Evolutionary conservation across 2,113 vertebrate genomes (phyloP), one percentile per base, ranked within the genome.

Genomic region (Larimichthys polyactis): DNA sequence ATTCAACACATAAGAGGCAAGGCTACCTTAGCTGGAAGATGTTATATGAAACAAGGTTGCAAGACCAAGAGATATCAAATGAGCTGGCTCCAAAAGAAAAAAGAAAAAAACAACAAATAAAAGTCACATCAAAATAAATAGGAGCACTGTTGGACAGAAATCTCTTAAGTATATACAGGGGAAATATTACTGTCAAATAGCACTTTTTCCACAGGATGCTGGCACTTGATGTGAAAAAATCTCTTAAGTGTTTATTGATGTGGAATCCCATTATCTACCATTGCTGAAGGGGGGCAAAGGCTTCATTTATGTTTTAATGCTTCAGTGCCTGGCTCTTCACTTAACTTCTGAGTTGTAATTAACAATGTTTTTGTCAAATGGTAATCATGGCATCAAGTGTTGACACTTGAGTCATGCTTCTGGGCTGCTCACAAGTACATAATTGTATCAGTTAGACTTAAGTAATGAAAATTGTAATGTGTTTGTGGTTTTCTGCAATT

Each of bases 41-140:
- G 92, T 93, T 92, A 90, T 93, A 84, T 89, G 85, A 91, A 91
- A 93, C 85, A 75, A 90, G 89, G 87, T 85, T 89, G 88, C 77
- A 79, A 87, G 87, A 87, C 84, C 71, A 80, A 83, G 71, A 84
- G 62, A 84, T 78, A 91, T 92, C 52, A 86, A 85, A 94, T 92
- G 80, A 91, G 75, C 71, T 62, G 63, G 29, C 49, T 81, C 46
- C 44, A 64, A 82, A 85, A 71, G 17, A 65, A 63, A 72, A 79
- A 76, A 63, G 72, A 24, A 63, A 19, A 1, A 10, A 46, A 62
- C 17, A 83, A 87, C 80, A 89, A 88, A 91, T 83, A 89, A 88
- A 72, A 60, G 77, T 82, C 69, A 78, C 85, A 77, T 90, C 79
- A 83, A 85, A 87, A 89, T 85, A 89, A 91, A 89, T 79, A 86